These are phyloP conservation scores for Drosophila baimaii DNA, from an alignment of 1,140 invertebrate species.

Conservation along the genomic window DNA sequence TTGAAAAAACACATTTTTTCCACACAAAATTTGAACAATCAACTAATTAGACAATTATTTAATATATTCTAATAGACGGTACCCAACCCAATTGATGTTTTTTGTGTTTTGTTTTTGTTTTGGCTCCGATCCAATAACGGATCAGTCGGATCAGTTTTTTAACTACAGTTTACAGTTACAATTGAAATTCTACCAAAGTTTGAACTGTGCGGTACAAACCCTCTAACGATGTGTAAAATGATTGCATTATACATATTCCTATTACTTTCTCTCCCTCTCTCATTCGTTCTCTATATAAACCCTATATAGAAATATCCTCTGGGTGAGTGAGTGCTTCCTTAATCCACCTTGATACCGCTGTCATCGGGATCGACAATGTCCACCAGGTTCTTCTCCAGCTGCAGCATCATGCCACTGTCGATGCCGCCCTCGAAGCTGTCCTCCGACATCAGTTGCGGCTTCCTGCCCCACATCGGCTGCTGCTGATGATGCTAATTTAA, in stretches of 20 bases:
- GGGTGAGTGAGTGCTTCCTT: constrained; percentile 11
- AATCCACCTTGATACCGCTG: constrained; percentile 79
- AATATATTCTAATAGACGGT: constrained; percentile 69
- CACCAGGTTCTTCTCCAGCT: constrained; percentile 75
- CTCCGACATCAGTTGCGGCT: constrained; percentile 67
- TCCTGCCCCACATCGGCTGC: constrained; percentile 53
- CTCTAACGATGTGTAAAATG: constrained; percentile 58
- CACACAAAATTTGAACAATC: constrained; percentile 65
- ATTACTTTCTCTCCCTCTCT: neutral
- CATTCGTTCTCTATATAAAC: constrained; percentile 35
- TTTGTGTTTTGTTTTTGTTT: constrained; percentile 26
- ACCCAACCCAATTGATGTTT: constrained; percentile 64
- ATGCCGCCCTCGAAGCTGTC: constrained; percentile 77
- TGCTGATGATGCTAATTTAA: constrained; percentile 15
- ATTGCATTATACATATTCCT: constrained; percentile 59
- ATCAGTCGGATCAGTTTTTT: constrained; percentile 52
- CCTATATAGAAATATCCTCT: constrained; percentile 41
- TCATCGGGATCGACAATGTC: constrained; percentile 80
- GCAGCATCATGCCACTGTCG: constrained; percentile 75
- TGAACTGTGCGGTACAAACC: constrained; percentile 60
- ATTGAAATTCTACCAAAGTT: constrained; percentile 69
- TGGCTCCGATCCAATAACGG: constrained; percentile 70
- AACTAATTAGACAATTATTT: constrained; percentile 72
- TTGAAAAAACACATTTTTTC: constrained; percentile 30
- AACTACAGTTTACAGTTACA: constrained; percentile 52